Base-by-base conservation (phyloP, 2,888 invertebrate genomes). In the Pogonocherus hispidulus region DNA sequence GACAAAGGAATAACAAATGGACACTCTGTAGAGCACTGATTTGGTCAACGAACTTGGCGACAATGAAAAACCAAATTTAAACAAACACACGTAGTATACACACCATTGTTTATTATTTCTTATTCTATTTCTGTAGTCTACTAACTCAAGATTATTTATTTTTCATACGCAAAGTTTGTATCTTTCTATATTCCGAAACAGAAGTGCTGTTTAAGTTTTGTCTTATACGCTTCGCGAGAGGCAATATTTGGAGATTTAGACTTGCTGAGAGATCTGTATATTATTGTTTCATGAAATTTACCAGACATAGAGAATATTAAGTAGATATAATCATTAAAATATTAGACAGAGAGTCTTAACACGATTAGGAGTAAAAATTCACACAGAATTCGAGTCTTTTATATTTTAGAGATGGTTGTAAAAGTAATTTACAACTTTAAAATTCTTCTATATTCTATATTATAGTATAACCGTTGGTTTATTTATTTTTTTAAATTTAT, bases 71-170 rank as follows among this genome's bases (percentile, higher is more conserved):
- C 22, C 16, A 1, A 20, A 47, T 19, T 19, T 19, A 47, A 47
- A 19, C 47, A 47, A 1, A 19, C 22, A 47, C 47, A 9, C 47
- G 22, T 6, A 4, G 20, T 9, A 47, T 47, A n/a, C 9, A 8
- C 18, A 6, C 6, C 6, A 18, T 8, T 54, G 54, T 54, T 54
- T 54, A 20, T 54, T 54, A 54, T 55, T 54, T 35, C 3, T 23
- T 16, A 18, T 54, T 18, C 32, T 51, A 51, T 54, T 54, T 37
- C 55, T 37, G 37, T 9, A 23, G n/a, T n/a, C 55, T 41, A 35
- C 55, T n/a, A 55, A 55, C 41, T 55, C 20, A 32, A 18, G 35
- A 41, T 37, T 54, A 54, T 55, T 55, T 55, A 41, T 55, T 55
- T 41, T 55, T 37, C 19, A 8, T 20, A 9, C 16, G 35, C 32